Percentiles rank a stretch among this genome's conserved stretches.
Evolutionary conservation across 2,113 vertebrate species (phyloP).

Genomic region (Chascanopsetta lugubris): DNA sequence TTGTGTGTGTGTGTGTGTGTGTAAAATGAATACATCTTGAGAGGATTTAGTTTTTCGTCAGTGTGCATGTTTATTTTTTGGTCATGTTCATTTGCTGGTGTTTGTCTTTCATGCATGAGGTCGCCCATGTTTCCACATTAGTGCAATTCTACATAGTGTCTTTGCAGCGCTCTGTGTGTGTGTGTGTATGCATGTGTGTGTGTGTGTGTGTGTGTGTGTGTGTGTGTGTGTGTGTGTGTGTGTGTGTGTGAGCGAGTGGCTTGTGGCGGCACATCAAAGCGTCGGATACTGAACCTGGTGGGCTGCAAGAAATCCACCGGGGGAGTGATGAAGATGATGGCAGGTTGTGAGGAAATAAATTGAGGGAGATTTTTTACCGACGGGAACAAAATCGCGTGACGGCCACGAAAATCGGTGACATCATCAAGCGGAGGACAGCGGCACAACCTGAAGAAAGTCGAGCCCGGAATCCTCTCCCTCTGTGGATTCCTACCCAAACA

Average conservation of each 20-base stretch:
- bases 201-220: too few species aligned
- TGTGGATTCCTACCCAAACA: not conserved
- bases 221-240: too few species aligned
- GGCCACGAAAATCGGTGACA: not conserved
- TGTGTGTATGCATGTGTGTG: too few species aligned
- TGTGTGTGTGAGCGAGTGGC: too few species aligned
- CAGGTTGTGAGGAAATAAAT: not conserved
- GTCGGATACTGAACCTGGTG: not conserved
- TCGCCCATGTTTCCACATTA: conserved; percentile 21
- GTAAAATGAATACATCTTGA: too few species aligned
- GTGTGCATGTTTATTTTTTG: not conserved
- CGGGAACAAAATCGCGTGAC: not conserved
- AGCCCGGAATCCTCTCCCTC: too few species aligned
- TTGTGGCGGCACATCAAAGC: conserved; percentile 8
- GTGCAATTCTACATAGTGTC: conserved; percentile 16
- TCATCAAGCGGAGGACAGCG: not conserved
- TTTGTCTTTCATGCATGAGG: conserved; percentile 6
- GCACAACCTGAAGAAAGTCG: too few species aligned
- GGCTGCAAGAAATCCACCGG: not conserved
- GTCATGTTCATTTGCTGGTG: not conserved
- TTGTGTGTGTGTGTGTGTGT: not conserved
- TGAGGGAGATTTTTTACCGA: not conserved
- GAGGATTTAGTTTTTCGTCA: not conserved
- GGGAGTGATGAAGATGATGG: not conserved
- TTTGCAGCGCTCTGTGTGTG: conserved; percentile 17